A percentile compares a stretch with the other conserved stretches of the same genome.
These are phyloP conservation scores for Acanthochromis polyacanthus DNA, from an alignment of 2,113 vertebrate species.

Conservation along the genomic window DNA sequence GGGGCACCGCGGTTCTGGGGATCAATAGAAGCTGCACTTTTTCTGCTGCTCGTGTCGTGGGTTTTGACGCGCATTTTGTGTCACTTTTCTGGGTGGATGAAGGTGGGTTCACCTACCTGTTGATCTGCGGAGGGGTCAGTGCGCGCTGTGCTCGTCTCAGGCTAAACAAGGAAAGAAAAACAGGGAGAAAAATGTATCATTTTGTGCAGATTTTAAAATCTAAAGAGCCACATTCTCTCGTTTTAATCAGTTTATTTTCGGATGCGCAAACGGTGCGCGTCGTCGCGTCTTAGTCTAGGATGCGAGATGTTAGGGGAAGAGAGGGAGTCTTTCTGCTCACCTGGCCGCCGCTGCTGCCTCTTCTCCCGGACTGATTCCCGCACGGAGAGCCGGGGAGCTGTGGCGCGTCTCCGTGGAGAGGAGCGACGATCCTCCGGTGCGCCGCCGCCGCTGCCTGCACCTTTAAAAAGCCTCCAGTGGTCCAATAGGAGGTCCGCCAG, in stretches of 20 bases:
- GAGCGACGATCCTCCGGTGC: constrained; percentile 43
- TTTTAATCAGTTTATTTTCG: too few species aligned
- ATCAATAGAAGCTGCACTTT: constrained; percentile 13
- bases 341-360: constrained; percentile 32
- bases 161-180: constrained; percentile 16
- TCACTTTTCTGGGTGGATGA: not conserved
- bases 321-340: constrained; percentile 42
- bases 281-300: too few species aligned
- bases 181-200: not conserved
- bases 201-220: not conserved
- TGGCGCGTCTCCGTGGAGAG: not conserved
- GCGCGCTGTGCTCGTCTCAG: not conserved
- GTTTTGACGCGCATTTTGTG: not conserved
- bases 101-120: constrained; percentile 65
- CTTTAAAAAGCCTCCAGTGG: constrained; percentile 77
- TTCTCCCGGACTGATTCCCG: not conserved
- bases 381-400: constrained; percentile 7
- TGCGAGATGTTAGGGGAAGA: not conserved
- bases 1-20: not conserved
- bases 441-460: constrained; percentile 53
- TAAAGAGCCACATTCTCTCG: too few species aligned
- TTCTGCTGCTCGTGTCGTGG: not conserved
- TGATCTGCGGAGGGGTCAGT: constrained; percentile 40
- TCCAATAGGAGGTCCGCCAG: constrained; percentile 78
- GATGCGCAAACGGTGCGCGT: too few species aligned